Percentiles rank a stretch among this genome's conserved stretches.
These are phyloP conservation scores for Silurus lanzhouensis DNA, from an alignment of 2,797 vertebrate genomes.

Conservation along the genomic window DNA sequence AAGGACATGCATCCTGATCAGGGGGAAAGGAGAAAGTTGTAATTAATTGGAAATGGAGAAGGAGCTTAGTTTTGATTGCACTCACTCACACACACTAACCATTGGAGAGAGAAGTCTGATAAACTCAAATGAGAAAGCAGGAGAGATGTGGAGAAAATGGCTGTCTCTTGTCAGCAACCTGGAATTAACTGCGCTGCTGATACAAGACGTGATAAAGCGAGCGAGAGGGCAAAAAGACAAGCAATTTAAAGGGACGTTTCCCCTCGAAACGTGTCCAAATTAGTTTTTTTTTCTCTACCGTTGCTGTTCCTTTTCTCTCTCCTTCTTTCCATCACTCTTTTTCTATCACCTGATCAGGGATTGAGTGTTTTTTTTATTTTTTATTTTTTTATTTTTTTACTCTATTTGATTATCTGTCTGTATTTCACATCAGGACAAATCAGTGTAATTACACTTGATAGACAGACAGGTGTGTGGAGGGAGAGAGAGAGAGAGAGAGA, in stretches of 20 bases:
- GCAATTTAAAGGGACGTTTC: constrained; percentile 48
- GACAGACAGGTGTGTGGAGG: constrained; percentile 70
- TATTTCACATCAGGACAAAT: constrained; percentile 86
- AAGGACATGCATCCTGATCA: constrained; percentile 52
- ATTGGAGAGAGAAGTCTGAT: constrained; percentile 71
- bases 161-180: constrained; percentile 66
- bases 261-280: constrained; percentile 33
- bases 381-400: neutral
- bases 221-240: constrained; percentile 38
- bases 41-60: constrained; percentile 90
- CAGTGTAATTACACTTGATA: constrained; percentile 81
- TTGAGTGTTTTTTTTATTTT: constrained; percentile 58
- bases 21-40: constrained; percentile 55
- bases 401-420: constrained; percentile 78
- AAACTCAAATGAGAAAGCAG: constrained; percentile 70
- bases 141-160: constrained; percentile 60
- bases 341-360: constrained; percentile 74
- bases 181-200: constrained; percentile 74
- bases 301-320: constrained; percentile 59
- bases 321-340: constrained; percentile 54
- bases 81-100: neutral
- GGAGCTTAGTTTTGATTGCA: constrained; percentile 75
- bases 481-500: constrained; percentile 51
- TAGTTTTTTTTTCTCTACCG: constrained; percentile 75
- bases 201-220: constrained; percentile 65